Base-by-base conservation (phyloP, 2,113 vertebrate genomes). In the Columbina picui region DNA sequence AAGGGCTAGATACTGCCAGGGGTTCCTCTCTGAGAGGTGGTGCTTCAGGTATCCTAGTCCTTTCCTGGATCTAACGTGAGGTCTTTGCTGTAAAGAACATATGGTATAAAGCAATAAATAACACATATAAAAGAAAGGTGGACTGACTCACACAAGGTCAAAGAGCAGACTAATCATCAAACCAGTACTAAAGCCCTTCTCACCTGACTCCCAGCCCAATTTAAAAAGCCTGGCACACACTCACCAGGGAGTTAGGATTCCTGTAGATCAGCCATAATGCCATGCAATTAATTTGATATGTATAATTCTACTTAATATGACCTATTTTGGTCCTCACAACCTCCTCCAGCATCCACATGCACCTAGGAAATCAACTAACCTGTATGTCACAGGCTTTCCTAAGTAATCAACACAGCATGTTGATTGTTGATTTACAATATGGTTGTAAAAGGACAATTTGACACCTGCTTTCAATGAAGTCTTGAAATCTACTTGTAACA, bases 331-430 rank as follows among this genome's bases (percentile, higher is more conserved):
- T 77, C 32, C 32, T 63, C 26, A 71, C 5, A 67, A 21, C 41
- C 10, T 47, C 22, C 50, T 84, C n/a, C 34, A 81, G 17, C 8
- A 27, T 93, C 11, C 25, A 53, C 7, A 65, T 10, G 27, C 43
- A 84, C 17, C 1, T n/a, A 67, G 64, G 60, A 95, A 70, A 74
- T 5, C 38, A 59, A 7, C 6, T 53, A 18, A 4, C 3, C 8
- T n/a, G 2, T 32, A 18, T 6, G 2, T 41, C 14, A 5, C 30
- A 57, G 60, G 53, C 9, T 68, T 90, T 78, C 30, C 20, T 60
- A 75, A 60, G 19, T 14, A 75, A 71, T 68, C 56, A 43, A 14
- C 21, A 27, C 14, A 30, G 4, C 2, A 59, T 0, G 0, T 23
- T 43, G 16, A 22, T 22, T 38, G 32, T 59, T 45, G 30, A 29